phyloP scores from a whole-genome alignment of 2,113 vertebrate species.

The Gallinago undulata region DNA sequence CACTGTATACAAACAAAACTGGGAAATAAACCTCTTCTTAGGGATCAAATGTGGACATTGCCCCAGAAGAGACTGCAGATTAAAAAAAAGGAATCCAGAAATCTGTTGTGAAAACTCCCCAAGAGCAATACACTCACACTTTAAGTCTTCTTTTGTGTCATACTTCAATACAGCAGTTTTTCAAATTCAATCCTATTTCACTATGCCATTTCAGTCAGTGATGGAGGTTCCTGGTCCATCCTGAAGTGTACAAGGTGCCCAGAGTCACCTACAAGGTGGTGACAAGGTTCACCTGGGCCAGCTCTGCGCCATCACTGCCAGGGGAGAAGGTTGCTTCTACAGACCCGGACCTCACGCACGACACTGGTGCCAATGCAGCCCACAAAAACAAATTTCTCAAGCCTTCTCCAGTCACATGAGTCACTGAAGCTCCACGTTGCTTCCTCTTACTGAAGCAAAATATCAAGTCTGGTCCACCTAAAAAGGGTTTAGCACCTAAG shows the following conservation, averaged over 20 bases:
- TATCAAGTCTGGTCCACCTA: neutral
- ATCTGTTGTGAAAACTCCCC: neutral
- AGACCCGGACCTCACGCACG: neutral
- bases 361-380: neutral
- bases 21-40: neutral
- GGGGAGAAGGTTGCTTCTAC: neutral
- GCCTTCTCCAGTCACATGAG: neutral
- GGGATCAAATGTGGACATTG: neutral
- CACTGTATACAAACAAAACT: neutral
- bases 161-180: neutral
- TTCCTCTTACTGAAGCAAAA: neutral
- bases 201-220: neutral
- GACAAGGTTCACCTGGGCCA: neutral
- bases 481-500: neutral
- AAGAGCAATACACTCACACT: neutral
- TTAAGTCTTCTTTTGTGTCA: neutral
- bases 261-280: neutral
- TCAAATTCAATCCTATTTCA: neutral
- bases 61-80: neutral
- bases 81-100: neutral
- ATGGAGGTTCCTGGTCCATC: neutral
- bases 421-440: neutral
- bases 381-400: neutral
- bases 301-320: neutral
- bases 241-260: neutral